Evolutionary conservation across 1,140 invertebrate genomes (phyloP).

Genomic region (Yoshiicerus persimilis): DNA sequence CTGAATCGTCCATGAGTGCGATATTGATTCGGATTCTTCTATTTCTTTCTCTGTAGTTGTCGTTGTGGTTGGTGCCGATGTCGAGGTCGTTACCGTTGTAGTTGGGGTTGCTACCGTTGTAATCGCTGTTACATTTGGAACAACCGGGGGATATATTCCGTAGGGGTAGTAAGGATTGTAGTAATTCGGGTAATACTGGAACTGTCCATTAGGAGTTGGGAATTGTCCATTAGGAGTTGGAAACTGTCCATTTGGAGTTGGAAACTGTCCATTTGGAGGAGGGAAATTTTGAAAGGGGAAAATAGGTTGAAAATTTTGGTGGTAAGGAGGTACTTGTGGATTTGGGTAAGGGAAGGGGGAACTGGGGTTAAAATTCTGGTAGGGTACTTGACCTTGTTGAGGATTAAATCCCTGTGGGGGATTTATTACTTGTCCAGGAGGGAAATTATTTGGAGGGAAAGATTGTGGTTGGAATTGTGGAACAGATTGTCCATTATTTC

Average conservation of each 20-base stretch:
- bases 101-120: not conserved
- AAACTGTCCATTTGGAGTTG: not conserved
- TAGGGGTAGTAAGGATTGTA: conserved; percentile 2
- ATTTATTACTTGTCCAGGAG: not conserved
- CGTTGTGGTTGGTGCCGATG: not conserved
- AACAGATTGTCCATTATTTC: not conserved
- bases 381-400: not conserved
- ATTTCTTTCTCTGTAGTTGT: not conserved
- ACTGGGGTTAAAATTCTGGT: not conserved
- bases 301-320: not conserved
- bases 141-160: not conserved
- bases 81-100: not conserved
- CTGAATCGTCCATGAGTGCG: not conserved
- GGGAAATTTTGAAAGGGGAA: not conserved
- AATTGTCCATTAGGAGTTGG: not conserved
- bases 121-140: not conserved
- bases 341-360: not conserved
- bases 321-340: not conserved
- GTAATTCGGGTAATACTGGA: not conserved
- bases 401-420: no score
- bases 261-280: not conserved
- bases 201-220: not conserved
- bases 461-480: not conserved
- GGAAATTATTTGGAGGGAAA: not conserved
- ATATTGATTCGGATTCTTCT: not conserved